Percentiles rank a stretch among this genome's conserved stretches.
phyloP scores from a whole-genome alignment of 2,113 vertebrate species.

The Neogale vison region DNA sequence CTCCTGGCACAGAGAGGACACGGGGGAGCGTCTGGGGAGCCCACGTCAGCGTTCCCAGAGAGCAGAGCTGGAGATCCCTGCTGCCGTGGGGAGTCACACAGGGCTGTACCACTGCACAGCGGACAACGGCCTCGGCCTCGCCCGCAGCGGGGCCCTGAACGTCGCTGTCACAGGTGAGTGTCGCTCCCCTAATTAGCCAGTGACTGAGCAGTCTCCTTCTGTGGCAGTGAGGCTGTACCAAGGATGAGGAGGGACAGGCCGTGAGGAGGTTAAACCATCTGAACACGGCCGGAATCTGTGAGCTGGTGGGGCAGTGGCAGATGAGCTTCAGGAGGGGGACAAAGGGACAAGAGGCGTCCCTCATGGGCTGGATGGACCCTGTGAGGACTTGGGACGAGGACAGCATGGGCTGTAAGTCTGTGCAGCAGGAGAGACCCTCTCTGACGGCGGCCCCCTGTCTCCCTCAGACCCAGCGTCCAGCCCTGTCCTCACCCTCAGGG shows the following conservation, averaged over 20 bases:
- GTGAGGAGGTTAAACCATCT: neutral
- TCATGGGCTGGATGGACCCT: neutral
- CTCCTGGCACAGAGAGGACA: conserved; percentile 64
- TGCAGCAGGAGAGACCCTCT: neutral
- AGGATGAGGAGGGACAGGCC: neutral
- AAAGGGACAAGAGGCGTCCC: neutral
- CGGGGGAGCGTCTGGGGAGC: neutral
- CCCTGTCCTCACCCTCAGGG: neutral
- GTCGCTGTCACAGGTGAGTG: conserved; percentile 52
- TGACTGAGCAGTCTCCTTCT: neutral
- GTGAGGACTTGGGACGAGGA: neutral
- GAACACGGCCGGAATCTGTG: neutral
- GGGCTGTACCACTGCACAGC: conserved; percentile 55
- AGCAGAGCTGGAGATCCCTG: conserved; percentile 25
- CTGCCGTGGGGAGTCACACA: accelerated
- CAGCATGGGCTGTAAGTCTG: neutral
- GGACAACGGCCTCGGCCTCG: neutral
- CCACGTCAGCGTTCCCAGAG: neutral
- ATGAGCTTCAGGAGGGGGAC: neutral
- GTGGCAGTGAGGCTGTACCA: neutral
- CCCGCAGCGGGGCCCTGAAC: neutral
- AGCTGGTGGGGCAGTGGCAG: neutral
- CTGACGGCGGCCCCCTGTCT: neutral
- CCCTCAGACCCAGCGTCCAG: neutral
- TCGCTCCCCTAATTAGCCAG: neutral